Conservation (phyloP, 2,888 invertebrate genomes). For the Melanotus villosus region DNA sequence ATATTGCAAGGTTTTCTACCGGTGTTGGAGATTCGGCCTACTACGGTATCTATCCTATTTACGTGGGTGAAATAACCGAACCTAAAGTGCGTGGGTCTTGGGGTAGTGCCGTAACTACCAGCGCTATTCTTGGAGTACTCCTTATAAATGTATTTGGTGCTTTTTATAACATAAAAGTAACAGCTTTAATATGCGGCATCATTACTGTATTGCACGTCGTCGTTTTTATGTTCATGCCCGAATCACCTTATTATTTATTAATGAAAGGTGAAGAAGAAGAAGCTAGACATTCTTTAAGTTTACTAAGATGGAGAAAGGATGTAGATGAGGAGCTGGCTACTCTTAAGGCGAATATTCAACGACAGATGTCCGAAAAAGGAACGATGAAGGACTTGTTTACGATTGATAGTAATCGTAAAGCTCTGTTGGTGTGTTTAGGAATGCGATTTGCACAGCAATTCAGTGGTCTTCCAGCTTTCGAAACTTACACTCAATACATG, state of each 20-base stretch:
- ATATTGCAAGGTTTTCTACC: constrained; percentile 41
- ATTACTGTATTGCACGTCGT: constrained; percentile 54
- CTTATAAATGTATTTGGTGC: constrained; percentile 57
- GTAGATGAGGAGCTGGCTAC: constrained; percentile 57
- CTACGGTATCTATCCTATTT: constrained; percentile 51
- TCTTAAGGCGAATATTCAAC: constrained; percentile 56
- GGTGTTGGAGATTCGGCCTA: constrained; percentile 52
- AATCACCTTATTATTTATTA: constrained; percentile 61
- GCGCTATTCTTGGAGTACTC: constrained; percentile 54
- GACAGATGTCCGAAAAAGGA: constrained; percentile 60
- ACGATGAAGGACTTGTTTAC: constrained; percentile 57
- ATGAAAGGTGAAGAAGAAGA: constrained; percentile 55
- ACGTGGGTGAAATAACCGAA: constrained; percentile 56
- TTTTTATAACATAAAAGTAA: constrained; percentile 47
- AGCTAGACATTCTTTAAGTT: constrained; percentile 56
- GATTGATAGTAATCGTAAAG: constrained; percentile 58
- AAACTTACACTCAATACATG: constrained; percentile 59
- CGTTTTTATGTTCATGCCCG: constrained; percentile 58
- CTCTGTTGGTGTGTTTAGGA: constrained; percentile 55
- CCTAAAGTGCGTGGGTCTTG: constrained; percentile 58
- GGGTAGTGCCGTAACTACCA: constrained; percentile 56
- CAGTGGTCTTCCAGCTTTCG: constrained; percentile 58
- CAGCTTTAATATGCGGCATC: constrained; percentile 47
- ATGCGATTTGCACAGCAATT: constrained; percentile 59
- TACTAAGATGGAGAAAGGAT: constrained; percentile 55